Evolutionary conservation across 1,140 invertebrate species (phyloP).

Genomic region (Conus betulinus): DNA sequence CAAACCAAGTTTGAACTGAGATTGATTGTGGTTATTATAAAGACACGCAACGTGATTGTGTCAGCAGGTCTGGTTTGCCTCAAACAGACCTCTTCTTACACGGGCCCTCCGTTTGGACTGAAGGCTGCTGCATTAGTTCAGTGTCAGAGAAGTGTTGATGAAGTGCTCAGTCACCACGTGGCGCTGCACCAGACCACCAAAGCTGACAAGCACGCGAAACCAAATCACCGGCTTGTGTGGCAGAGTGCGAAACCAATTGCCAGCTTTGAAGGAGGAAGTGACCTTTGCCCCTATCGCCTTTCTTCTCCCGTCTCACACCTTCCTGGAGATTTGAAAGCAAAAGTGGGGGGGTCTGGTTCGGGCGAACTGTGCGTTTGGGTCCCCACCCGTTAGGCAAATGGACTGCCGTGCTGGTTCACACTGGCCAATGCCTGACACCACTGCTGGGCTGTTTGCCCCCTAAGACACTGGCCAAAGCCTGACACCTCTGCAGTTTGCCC

Average conservation of each 20-base stretch:
- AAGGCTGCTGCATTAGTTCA: no score
- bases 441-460: neutral
- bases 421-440: neutral
- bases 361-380: neutral
- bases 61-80: no score
- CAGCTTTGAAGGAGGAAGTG: neutral
- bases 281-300: neutral
- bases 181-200: neutral
- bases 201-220: neutral
- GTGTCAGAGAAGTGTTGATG: neutral
- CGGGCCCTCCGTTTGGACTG: no score
- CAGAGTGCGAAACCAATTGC: slow-evolving; percentile 10
- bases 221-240: slow-evolving; percentile 2
- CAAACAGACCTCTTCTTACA: no score
- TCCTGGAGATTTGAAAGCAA: neutral
- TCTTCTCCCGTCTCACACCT: slow-evolving; percentile 1
- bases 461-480: neutral
- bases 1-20: no score
- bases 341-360: neutral
- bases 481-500: no score
- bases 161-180: neutral
- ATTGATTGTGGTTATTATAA: no score
- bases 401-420: neutral
- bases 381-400: neutral
- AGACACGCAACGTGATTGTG: no score